Evolutionary conservation across 2,888 invertebrate genomes (phyloP).

Genomic region (Exocentrus adspersus): DNA sequence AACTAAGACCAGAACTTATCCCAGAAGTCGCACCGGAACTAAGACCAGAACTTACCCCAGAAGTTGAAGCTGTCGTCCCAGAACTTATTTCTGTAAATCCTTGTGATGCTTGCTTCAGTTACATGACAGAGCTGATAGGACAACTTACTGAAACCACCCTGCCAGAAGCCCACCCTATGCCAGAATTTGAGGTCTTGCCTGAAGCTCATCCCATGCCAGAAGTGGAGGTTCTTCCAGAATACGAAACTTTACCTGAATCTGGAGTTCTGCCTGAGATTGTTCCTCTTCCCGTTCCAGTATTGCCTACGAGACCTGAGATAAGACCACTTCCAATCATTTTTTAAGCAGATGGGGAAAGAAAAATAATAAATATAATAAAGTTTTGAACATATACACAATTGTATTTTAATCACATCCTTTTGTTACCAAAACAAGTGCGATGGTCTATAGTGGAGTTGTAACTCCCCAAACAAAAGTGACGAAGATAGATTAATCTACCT

Average conservation of each 20-base stretch:
- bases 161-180: background rate
- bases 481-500: too few species aligned
- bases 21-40: background rate
- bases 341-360: too few species aligned
- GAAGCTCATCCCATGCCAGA: constrained; percentile 1
- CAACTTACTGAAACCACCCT: background rate
- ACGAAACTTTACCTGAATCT: background rate
- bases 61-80: background rate
- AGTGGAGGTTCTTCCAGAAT: constrained; percentile 2
- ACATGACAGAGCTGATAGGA: constrained; percentile 15
- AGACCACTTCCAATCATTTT: background rate
- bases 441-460: too few species aligned
- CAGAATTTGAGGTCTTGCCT: background rate
- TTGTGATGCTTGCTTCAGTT: constrained; percentile 18
- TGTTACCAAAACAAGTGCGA: too few species aligned
- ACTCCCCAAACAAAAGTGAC: too few species aligned
- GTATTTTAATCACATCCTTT: too few species aligned
- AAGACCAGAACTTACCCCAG: background rate
- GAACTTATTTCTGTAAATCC: constrained; percentile 1
- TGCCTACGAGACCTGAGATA: background rate
- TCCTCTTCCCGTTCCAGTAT: background rate
- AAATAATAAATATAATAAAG: too few species aligned
- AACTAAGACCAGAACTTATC: background rate
- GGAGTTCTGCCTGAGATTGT: background rate
- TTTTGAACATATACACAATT: too few species aligned